Evolutionary conservation across 1,140 invertebrate genomes (phyloP).

Genomic region (Papilio glaucus): DNA sequence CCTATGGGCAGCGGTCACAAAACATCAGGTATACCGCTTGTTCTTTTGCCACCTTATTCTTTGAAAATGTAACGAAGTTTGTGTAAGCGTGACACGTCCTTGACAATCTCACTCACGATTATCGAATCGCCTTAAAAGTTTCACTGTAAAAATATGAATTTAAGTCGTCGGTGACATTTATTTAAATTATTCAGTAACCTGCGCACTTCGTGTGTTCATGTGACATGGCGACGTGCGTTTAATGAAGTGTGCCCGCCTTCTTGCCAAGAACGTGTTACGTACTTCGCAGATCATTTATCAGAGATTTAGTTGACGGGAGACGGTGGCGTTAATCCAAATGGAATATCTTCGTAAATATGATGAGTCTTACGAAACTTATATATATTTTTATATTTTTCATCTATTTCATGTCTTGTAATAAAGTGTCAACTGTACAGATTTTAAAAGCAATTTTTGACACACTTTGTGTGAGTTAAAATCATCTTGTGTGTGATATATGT

Average conservation of each 20-base stretch:
- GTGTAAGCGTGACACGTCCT: no score
- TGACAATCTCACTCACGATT: no score
- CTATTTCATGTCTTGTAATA: not conserved
- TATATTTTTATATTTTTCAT: not conserved
- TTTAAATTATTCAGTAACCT: not conserved
- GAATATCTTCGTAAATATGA: conserved; percentile 9
- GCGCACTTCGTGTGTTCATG: not conserved
- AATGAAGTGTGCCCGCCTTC: conserved; percentile 7
- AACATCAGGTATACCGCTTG: no score
- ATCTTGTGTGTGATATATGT: not conserved
- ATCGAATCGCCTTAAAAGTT: no score
- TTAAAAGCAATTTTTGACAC: no score
- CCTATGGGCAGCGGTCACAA: no score
- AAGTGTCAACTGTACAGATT: not conserved
- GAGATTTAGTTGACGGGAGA: conserved; percentile 10
- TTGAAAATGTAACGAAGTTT: no score
- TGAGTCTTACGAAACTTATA: not conserved
- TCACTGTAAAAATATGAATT: no score
- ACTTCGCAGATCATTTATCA: not conserved
- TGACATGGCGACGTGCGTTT: not conserved
- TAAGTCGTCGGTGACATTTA: no score
- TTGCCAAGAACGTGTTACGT: conserved; percentile 16
- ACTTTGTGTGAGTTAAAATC: not conserved
- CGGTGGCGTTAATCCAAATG: conserved; percentile 20
- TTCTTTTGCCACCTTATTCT: no score